Conservation (phyloP, 2,113 vertebrate genomes). For the Hirundichthys speculiger region DNA sequence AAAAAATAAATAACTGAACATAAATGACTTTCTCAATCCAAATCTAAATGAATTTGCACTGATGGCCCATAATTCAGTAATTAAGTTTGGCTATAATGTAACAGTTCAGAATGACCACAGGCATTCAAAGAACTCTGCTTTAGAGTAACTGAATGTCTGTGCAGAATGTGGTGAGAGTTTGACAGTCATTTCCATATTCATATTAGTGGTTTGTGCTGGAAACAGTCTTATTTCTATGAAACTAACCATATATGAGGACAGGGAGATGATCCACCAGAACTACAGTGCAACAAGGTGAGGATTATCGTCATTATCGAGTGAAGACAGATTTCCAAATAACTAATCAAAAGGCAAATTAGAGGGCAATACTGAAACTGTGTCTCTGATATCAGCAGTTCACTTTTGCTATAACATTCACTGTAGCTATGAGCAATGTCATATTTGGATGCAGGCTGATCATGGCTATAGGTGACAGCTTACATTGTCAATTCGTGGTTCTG, state of each 20-base stretch:
- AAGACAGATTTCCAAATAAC: conserved; percentile 11
- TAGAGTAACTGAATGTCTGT: background rate
- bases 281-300: conserved; percentile 5
- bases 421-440: conserved; percentile 62
- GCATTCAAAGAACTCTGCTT: background rate
- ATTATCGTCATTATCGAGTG: too few species aligned
- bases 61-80: background rate
- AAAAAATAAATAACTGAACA: conserved; percentile 10
- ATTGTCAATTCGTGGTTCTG: conserved; percentile 65
- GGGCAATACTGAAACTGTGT: conserved; percentile 13
- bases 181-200: conserved; percentile 30
- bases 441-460: conserved; percentile 55
- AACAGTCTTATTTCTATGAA: conserved; percentile 35
- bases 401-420: conserved; percentile 49
- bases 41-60: background rate
- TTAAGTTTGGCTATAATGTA: conserved; percentile 1
- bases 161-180: conserved; percentile 12
- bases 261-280: background rate
- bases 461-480: conserved; percentile 62
- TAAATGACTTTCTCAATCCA: background rate
- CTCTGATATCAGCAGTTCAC: conserved; percentile 39
- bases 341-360: conserved; percentile 18
- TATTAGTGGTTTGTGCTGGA: conserved; percentile 25
- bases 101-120: background rate
- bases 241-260: conserved; percentile 19